phyloP scores from a whole-genome alignment of 2,888 invertebrate species.

The Mesopsocus fuscifrons region DNA sequence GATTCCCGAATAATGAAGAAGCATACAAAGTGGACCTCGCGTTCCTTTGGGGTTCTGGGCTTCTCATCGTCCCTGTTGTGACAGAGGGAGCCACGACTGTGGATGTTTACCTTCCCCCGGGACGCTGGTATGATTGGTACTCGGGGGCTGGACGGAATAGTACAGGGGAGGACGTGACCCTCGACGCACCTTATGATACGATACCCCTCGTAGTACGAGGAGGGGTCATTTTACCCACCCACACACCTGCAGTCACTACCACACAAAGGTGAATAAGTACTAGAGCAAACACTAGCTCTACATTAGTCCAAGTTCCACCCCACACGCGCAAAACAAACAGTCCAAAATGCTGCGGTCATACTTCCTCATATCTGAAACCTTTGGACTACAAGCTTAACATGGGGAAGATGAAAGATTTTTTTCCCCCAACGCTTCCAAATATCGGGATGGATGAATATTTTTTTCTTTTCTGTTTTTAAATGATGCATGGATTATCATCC shows the following conservation, averaged over 20 bases:
- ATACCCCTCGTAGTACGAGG: constrained; percentile 47
- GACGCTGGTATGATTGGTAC: constrained; percentile 48
- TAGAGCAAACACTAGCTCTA: too few relatives aligned
- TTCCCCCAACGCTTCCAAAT: too few relatives aligned
- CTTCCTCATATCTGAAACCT: too few relatives aligned
- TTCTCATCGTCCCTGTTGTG: constrained; percentile 57
- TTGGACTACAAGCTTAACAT: too few relatives aligned
- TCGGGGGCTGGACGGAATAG: constrained; percentile 25
- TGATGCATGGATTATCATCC: too few relatives aligned
- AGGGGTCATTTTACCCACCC: constrained; percentile 49
- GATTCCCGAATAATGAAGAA: too few relatives aligned
- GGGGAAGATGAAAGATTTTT: too few relatives aligned
- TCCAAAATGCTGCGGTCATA: too few relatives aligned
- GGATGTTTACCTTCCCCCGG: constrained; percentile 40
- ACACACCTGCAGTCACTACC: constrained; percentile 43
- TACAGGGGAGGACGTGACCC: constrained; percentile 27
- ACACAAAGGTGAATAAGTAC: constrained; percentile 27
- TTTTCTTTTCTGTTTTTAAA: too few relatives aligned
- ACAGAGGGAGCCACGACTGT: constrained; percentile 29
- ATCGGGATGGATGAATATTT: too few relatives aligned
- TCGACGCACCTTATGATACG: constrained; percentile 38
- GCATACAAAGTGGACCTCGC: constrained; percentile 51
- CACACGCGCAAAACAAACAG: too few relatives aligned
- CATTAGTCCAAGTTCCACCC: too few relatives aligned
- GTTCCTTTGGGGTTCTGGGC: constrained; percentile 54